Conservation (phyloP, 2,113 vertebrate genomes). For the Phocoena phocoena region DNA sequence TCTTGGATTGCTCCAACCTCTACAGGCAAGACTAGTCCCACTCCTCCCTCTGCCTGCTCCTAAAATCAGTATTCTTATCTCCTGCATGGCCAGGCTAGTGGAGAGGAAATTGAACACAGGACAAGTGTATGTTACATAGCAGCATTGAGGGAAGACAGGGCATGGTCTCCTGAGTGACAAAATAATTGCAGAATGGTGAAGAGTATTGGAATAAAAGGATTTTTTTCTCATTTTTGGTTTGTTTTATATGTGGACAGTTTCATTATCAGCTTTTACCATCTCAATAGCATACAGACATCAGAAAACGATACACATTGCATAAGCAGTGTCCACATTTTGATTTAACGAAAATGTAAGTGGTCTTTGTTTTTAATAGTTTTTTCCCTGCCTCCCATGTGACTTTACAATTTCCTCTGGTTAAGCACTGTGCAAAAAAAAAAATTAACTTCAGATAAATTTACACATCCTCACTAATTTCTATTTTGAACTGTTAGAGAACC, state of each 20-base stretch:
- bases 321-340: background rate
- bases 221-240: background rate
- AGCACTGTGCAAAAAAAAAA: background rate
- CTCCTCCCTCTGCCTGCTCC: background rate
- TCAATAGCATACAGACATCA: background rate
- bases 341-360: background rate
- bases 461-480: background rate
- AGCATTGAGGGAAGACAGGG: background rate
- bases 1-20: background rate
- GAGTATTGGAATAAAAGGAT: background rate
- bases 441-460: background rate
- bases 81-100: background rate
- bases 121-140: background rate
- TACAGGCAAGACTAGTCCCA: background rate
- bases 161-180: background rate
- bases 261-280: background rate
- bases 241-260: background rate
- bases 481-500: background rate
- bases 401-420: background rate
- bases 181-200: background rate
- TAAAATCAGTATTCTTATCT: background rate
- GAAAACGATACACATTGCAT: background rate
- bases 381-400: background rate
- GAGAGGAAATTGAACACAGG: background rate
- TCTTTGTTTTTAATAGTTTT: background rate